Evolutionary conservation across 2,113 vertebrate species (phyloP).

Genomic region (Lepus timidus): DNA sequence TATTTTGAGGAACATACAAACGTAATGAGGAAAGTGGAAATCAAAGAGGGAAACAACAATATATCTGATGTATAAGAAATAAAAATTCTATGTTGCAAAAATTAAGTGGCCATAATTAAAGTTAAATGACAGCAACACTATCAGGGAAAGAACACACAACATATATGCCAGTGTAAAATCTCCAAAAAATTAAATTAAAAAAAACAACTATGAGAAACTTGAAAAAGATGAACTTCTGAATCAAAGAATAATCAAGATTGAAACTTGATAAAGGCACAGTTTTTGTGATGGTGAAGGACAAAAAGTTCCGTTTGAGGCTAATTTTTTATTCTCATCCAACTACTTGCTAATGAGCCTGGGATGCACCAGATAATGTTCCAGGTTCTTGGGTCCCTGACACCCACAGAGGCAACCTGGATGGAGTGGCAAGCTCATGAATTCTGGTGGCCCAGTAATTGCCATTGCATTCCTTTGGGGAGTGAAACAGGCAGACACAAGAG

Average conservation of each 20-base stretch:
- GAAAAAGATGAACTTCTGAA: neutral
- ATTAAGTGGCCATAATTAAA: constrained; percentile 1
- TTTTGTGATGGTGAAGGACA: constrained; percentile 8
- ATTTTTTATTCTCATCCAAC: neutral
- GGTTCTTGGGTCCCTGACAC: too few relatives aligned
- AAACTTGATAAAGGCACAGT: neutral
- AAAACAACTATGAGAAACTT: neutral
- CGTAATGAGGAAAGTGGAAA: neutral
- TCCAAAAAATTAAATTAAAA: neutral
- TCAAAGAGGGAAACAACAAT: neutral
- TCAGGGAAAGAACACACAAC: neutral
- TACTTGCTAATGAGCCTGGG: too few relatives aligned
- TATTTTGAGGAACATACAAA: neutral
- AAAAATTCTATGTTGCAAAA: neutral
- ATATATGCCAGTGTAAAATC: neutral
- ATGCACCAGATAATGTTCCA: too few relatives aligned
- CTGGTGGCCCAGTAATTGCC: too few relatives aligned
- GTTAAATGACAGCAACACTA: neutral
- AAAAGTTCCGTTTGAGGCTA: constrained; percentile 1
- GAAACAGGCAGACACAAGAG: too few relatives aligned
- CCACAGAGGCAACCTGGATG: too few relatives aligned
- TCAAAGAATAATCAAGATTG: neutral
- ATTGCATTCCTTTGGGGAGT: too few relatives aligned
- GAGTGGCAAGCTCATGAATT: too few relatives aligned
- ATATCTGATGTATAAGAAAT: neutral